A percentile compares a stretch with the other conserved stretches of the same genome.
Evolutionary conservation across 1,140 invertebrate genomes (phyloP).

Genomic region (Trichoplusia ni): DNA sequence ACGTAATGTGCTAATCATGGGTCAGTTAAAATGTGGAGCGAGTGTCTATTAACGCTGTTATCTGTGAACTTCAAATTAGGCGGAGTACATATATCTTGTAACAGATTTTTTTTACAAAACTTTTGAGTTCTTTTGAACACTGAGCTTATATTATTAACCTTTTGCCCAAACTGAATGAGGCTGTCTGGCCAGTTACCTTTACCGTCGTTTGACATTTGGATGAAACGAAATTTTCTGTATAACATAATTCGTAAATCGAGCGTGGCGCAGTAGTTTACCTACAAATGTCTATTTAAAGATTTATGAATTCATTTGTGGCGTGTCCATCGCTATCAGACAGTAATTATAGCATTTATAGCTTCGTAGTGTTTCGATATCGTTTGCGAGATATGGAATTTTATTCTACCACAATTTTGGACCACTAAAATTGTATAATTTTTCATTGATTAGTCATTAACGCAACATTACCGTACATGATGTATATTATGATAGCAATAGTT

Average conservation of each 20-base stretch:
- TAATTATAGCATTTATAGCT: too few species aligned
- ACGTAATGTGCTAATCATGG: conserved; percentile 20
- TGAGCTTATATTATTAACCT: too few species aligned
- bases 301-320: too few species aligned
- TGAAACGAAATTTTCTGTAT: not conserved
- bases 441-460: too few species aligned
- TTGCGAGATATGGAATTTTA: too few species aligned
- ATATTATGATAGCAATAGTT: too few species aligned
- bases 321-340: too few species aligned
- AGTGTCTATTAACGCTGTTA: conserved; percentile 10
- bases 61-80: conserved; percentile 30
- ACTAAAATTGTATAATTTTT: too few species aligned
- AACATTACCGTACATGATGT: too few species aligned
- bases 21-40: conserved; percentile 15
- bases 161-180: not conserved
- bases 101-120: not conserved
- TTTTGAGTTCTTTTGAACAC: not conserved
- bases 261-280: not conserved
- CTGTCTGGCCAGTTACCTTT: not conserved
- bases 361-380: too few species aligned
- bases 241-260: not conserved
- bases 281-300: too few species aligned
- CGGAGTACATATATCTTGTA: not conserved
- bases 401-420: too few species aligned
- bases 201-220: not conserved